A percentile compares a stretch with the other conserved stretches of the same genome.
Conservation (phyloP, 2,888 invertebrate species). For the Ectemnius cavifrons region DNA sequence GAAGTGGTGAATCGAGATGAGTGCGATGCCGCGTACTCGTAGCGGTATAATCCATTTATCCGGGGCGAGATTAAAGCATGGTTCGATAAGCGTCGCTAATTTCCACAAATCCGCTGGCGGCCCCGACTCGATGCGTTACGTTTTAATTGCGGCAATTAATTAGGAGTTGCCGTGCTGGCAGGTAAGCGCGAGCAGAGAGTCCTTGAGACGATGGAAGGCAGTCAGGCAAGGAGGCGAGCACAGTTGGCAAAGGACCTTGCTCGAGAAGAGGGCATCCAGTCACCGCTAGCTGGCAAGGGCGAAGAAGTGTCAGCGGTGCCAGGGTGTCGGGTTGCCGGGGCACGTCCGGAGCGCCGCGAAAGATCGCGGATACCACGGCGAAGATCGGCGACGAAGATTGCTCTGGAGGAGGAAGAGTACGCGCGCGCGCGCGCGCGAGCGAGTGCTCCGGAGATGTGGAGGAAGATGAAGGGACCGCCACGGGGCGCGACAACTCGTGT, state of each 20-base stretch:
- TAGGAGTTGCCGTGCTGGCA: conserved; percentile 24
- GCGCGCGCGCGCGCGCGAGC: neutral
- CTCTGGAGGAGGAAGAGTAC: neutral
- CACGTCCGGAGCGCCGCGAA: conserved; percentile 6
- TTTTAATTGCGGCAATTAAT: conserved; percentile 53
- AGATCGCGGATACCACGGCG: neutral
- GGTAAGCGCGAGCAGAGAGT: conserved; percentile 6
- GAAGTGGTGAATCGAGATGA: too few species aligned
- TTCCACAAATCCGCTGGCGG: conserved; percentile 47
- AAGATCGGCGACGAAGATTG: conserved; percentile 27
- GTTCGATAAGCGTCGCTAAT: conserved; percentile 48
- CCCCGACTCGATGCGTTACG: conserved; percentile 40
- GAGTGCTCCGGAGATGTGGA: conserved; percentile 16
- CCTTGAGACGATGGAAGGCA: conserved; percentile 28
- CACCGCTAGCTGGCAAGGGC: neutral
- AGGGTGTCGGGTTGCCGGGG: conserved; percentile 1
- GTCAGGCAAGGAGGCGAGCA: too few species aligned
- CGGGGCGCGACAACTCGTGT: conserved; percentile 68
- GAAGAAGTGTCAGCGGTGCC: conserved; percentile 24
- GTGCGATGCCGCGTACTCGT: too few species aligned
- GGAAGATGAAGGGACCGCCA: conserved; percentile 51
- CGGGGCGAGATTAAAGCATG: neutral
- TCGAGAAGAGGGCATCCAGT: conserved; percentile 17
- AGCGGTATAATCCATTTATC: too few species aligned
- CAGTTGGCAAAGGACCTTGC: conserved; percentile 29